phyloP scores from a whole-genome alignment of 2,113 vertebrate genomes.

The Syrmaticus mikado region DNA sequence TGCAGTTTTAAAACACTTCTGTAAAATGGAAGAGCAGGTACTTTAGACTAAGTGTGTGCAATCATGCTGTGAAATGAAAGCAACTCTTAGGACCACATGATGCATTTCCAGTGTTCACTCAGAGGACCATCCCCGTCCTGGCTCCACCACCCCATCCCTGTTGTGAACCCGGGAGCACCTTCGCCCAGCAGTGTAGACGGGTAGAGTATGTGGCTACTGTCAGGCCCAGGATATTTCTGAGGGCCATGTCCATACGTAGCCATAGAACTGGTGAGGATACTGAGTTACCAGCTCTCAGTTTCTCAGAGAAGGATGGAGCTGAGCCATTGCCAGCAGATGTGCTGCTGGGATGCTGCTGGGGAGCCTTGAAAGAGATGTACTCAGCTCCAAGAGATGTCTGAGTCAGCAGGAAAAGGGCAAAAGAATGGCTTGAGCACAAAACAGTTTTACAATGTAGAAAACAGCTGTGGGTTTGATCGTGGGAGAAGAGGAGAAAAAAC shows the following conservation, averaged over 20 bases:
- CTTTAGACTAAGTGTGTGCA: background rate
- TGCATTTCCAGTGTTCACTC: background rate
- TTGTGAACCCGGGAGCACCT: background rate
- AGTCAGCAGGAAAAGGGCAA: background rate
- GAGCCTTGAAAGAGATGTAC: background rate
- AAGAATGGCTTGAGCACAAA: background rate
- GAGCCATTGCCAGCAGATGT: background rate
- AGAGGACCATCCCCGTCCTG: background rate
- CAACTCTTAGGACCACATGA: fast-evolving
- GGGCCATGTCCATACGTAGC: fast-evolving
- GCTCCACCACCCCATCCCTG: background rate
- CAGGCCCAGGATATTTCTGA: background rate
- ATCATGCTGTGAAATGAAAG: fast-evolving
- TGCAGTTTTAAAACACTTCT: background rate
- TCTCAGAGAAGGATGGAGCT: background rate
- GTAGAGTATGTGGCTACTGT: no score
- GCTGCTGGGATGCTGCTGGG: background rate
- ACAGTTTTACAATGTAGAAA: background rate
- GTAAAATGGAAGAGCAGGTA: background rate
- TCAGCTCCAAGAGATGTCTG: background rate
- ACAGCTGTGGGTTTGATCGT: background rate
- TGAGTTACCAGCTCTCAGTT: fast-evolving
- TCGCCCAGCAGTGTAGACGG: fast-evolving
- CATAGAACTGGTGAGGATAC: background rate
- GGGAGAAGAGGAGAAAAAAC: background rate